Base-by-base conservation (phyloP, 2,113 vertebrate species). In the Nasalis larvatus region DNA sequence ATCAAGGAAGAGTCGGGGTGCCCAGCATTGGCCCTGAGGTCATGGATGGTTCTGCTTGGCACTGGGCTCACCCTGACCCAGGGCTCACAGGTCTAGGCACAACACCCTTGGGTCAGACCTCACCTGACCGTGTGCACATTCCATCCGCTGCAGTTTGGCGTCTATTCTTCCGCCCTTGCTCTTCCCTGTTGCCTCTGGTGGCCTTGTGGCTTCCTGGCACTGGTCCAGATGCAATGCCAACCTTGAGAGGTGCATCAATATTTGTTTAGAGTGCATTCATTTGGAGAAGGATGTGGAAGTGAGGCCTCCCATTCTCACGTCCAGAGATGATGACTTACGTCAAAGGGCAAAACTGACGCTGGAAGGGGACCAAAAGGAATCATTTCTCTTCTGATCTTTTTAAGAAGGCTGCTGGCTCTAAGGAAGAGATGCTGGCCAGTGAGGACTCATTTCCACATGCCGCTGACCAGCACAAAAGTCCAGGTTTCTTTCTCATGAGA, bases 401-500 rank as follows among this genome's bases (percentile, higher is more conserved):
- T 54, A 94, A 73, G 54, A 86, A 93, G 87, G n/a, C 84, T 42
- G 16, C 92, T 86, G 83, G 58, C 23, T 84, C 37, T 63, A 30
- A 76, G 83, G 32, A 63, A 1, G 4, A 82, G 45, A 78, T 0
- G 3, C 66, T 76, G n/a, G 54, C 69, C 3, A 0, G 0, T 3
- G 71, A 58, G 58, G 49, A 66, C 49, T 89, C 54, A 32, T 60
- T 56, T 71, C 78, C 45, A 14, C 35, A 32, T 80, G 69, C 32
- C 6, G 0, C 7, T 77, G 71, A 89, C 12, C 32, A 54, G 58
- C n/a, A 20, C 32, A 47, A n/a, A 45, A 40, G 6, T 68, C 69
- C 63, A 89, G 42, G 18, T 32, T 54, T 66, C 63, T 96, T 49
- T 89, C 20, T 74, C 45, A 4, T 3, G 25, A 37, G 37, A 78